phyloP scores from a whole-genome alignment of 2,113 vertebrate species.

The Rhabdomys dilectus region DNA sequence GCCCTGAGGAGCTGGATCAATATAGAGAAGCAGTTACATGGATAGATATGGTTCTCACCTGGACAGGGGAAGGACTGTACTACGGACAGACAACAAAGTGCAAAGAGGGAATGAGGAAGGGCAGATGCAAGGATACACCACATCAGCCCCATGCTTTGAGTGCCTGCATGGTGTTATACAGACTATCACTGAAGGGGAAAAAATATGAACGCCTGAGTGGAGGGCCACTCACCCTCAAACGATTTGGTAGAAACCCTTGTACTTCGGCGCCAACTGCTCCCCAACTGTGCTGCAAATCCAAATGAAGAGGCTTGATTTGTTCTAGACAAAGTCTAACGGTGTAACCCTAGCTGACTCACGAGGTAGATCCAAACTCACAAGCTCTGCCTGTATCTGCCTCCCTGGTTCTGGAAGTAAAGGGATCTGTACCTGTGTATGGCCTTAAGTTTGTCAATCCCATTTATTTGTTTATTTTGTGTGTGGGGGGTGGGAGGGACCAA shows the following conservation, averaged over 20 bases:
- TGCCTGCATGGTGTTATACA: rapidly evolving
- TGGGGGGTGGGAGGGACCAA: background rate
- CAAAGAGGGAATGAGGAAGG: background rate
- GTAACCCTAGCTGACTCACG: background rate
- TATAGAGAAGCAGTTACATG: background rate
- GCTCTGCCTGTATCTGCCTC: background rate
- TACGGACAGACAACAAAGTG: background rate
- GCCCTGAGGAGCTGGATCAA: too few species aligned
- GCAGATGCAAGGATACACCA: rapidly evolving
- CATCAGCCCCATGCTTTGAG: background rate
- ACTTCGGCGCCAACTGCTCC: background rate
- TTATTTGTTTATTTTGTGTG: background rate
- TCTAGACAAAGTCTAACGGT: background rate
- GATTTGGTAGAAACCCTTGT: background rate
- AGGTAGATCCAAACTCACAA: background rate
- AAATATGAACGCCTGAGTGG: background rate
- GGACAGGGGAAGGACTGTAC: background rate
- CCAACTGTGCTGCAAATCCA: background rate
- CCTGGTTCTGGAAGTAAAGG: background rate
- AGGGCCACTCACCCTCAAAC: background rate
- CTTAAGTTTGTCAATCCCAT: background rate
- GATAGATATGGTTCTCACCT: background rate
- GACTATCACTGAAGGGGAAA: too few species aligned
- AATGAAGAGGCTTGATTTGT: background rate
- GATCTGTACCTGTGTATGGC: background rate